phyloP scores from a whole-genome alignment of 30 jellyfish, hydroid and myxozoan species.

The Turritopsis dohrnii region DNA sequence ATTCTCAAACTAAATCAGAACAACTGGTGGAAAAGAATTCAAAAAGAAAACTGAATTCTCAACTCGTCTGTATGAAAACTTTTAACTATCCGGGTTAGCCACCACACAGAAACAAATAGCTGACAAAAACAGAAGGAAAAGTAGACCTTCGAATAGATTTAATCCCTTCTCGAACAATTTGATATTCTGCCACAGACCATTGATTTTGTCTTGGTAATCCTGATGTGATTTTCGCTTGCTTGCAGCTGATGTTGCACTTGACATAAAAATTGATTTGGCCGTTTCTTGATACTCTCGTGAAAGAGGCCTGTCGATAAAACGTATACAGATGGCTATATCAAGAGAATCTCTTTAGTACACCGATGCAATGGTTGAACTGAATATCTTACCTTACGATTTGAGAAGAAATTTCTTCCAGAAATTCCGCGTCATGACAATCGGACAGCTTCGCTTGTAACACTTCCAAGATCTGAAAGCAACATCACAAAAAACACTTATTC shows the following conservation, averaged over 20 bases:
- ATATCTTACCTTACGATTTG: background rate
- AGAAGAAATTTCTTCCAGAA: slow-evolving; percentile 1
- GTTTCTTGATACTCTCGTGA: slow-evolving; percentile 62
- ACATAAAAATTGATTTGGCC: slow-evolving; percentile 62
- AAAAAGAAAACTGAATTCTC: background rate
- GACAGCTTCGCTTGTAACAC: background rate
- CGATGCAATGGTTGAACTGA: background rate
- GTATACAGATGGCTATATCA: background rate
- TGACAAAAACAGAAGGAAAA: background rate
- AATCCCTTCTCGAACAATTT: slow-evolving; percentile 65
- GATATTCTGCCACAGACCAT: slow-evolving; percentile 58
- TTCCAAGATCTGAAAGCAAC: background rate
- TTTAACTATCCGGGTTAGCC: background rate
- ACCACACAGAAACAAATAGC: background rate
- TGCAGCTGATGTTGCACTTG: slow-evolving; percentile 39
- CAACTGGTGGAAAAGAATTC: too few species aligned
- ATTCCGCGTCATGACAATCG: slow-evolving; percentile 20
- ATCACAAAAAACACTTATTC: background rate
- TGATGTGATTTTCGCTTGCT: slow-evolving; percentile 45
- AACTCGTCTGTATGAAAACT: background rate
- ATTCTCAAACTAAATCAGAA: background rate
- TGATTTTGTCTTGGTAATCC: slow-evolving; percentile 69
- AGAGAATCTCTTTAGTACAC: background rate
- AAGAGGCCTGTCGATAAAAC: slow-evolving; percentile 44
- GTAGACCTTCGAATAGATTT: slow-evolving; percentile 58